Conservation (phyloP, 2,797 vertebrate genomes). For the Scolopax rusticola region DNA sequence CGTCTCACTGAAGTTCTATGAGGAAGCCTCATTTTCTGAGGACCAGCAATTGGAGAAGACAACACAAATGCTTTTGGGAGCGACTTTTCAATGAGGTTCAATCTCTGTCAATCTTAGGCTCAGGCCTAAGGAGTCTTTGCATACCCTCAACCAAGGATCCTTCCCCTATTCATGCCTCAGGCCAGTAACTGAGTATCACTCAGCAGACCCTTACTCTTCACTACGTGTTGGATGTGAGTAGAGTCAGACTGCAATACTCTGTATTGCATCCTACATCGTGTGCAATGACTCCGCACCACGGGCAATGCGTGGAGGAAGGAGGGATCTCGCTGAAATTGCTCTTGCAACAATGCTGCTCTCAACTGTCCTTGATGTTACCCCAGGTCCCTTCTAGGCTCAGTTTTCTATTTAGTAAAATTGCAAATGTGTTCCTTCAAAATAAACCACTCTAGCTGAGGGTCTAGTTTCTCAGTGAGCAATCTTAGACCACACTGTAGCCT, state of each 20-base stretch:
- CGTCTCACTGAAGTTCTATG: background rate
- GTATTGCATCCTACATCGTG: background rate
- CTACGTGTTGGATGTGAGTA: background rate
- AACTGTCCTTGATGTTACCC: background rate
- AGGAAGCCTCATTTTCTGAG: background rate
- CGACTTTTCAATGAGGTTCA: background rate
- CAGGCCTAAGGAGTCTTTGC: background rate
- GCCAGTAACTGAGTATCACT: background rate
- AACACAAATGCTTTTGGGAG: background rate
- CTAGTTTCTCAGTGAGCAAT: background rate
- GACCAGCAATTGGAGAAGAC: background rate
- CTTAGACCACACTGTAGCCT: background rate
- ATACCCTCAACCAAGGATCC: background rate
- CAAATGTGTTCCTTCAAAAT: background rate
- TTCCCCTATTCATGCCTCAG: background rate
- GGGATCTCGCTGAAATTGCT: background rate
- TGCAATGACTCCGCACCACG: background rate
- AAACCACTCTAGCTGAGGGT: background rate
- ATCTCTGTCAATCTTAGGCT: background rate
- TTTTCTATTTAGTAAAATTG: background rate
- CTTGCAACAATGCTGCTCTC: background rate
- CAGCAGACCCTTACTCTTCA: background rate
- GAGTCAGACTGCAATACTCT: background rate
- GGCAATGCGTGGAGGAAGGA: rapidly evolving
- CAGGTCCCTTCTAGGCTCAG: background rate